Evolutionary conservation across 2,113 vertebrate genomes (phyloP).

Genomic region (Spea multiplicata): DNA sequence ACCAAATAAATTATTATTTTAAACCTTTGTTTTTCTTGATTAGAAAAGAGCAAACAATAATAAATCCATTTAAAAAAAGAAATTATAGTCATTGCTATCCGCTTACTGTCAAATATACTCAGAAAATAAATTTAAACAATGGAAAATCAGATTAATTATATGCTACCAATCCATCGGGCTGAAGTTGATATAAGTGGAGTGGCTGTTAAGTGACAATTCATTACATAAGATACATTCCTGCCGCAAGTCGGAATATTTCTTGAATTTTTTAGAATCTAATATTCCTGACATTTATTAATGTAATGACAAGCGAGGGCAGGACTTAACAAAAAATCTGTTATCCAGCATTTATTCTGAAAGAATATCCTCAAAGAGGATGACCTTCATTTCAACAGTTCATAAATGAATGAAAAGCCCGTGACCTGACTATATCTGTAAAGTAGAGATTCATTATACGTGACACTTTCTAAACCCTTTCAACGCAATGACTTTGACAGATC

Average conservation of each 20-base stretch:
- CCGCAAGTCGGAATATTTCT: constrained; percentile 12
- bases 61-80: too few species aligned
- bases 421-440: constrained; percentile 17
- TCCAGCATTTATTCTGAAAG: constrained; percentile 32
- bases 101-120: too few species aligned
- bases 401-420: constrained; percentile 16
- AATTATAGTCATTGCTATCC: too few species aligned
- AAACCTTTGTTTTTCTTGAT: too few species aligned
- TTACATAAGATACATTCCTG: background rate
- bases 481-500: constrained; percentile 24
- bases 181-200: background rate
- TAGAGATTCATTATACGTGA: constrained; percentile 11
- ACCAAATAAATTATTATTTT: too few species aligned
- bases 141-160: constrained; percentile 56
- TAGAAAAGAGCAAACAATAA: too few species aligned
- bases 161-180: constrained; percentile 1
- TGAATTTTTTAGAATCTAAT: constrained; percentile 5
- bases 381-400: constrained; percentile 42
- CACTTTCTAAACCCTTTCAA: constrained; percentile 2
- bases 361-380: constrained; percentile 23
- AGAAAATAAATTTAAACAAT: constrained; percentile 1
- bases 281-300: constrained; percentile 28
- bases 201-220: background rate
- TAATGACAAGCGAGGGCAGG: constrained; percentile 14
- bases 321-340: constrained; percentile 32